These are phyloP conservation scores for Ahaetulla prasina DNA, from an alignment of 2,113 vertebrate genomes.

Conservation along the genomic window DNA sequence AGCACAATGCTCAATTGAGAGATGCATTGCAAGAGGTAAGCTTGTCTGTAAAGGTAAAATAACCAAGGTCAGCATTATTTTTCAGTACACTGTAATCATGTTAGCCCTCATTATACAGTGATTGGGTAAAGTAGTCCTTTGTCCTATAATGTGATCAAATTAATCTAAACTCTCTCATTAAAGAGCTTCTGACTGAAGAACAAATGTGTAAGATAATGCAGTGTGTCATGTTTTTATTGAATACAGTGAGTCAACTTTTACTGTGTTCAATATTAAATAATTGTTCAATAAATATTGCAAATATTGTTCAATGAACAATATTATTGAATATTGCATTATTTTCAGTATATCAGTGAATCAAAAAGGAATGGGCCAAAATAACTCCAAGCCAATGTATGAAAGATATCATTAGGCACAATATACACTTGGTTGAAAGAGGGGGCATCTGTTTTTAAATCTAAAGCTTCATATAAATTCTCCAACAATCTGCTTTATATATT, in stretches of 20 bases:
- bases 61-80: background rate
- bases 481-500: background rate
- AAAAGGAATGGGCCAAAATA: background rate
- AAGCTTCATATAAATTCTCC: background rate
- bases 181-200: background rate
- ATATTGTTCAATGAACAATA: background rate
- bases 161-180: background rate
- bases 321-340: background rate
- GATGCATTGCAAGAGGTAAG: conserved; percentile 64
- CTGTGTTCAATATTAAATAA: background rate
- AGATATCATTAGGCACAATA: background rate
- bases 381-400: background rate
- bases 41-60: background rate
- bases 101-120: background rate
- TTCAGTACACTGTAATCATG: background rate
- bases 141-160: background rate
- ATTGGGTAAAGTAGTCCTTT: background rate
- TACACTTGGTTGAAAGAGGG: background rate
- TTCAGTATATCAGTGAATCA: background rate
- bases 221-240: background rate
- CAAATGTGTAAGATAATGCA: background rate
- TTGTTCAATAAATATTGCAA: too few relatives aligned
- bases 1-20: conserved; percentile 60
- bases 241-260: background rate
- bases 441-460: background rate